Conservation (phyloP, 2,113 vertebrate species). For the Halichoerus grypus region DNA sequence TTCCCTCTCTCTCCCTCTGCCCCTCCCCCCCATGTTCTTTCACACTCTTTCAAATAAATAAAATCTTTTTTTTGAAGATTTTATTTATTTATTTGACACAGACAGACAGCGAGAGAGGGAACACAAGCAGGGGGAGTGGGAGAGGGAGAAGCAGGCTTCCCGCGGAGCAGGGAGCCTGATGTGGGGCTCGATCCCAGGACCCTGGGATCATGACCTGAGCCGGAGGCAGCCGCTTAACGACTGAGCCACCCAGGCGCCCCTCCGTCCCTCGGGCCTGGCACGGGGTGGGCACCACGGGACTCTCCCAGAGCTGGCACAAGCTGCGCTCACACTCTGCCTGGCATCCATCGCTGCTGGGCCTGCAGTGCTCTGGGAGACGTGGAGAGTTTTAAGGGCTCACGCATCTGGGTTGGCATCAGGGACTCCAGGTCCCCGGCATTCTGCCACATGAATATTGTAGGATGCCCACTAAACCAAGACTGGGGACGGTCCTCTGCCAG, state of each 20-base stretch:
- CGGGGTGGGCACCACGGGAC: background rate
- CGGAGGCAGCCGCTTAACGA: no score
- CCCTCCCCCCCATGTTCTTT: background rate
- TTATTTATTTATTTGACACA: no score
- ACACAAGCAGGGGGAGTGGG: no score
- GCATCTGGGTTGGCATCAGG: background rate
- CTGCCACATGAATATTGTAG: background rate
- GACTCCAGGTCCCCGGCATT: background rate
- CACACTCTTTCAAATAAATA: background rate
- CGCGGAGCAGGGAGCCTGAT: no score
- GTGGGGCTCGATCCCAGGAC: no score
- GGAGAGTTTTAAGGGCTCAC: background rate
- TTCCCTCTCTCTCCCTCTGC: background rate
- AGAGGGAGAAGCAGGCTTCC: no score
- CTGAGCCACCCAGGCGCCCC: no score
- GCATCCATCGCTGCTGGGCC: background rate
- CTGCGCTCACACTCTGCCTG: background rate
- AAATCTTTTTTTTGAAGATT: no score
- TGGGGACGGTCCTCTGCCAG: background rate
- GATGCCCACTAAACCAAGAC: background rate
- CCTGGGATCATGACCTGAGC: no score
- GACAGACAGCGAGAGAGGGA: no score
- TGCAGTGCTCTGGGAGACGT: background rate
- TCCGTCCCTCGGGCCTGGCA: background rate
- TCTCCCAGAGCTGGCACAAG: no score